Evolutionary conservation across 2,113 vertebrate species (phyloP), one percentile per base, ranked within the genome.

Genomic region (Neodontobutis hainanensis): DNA sequence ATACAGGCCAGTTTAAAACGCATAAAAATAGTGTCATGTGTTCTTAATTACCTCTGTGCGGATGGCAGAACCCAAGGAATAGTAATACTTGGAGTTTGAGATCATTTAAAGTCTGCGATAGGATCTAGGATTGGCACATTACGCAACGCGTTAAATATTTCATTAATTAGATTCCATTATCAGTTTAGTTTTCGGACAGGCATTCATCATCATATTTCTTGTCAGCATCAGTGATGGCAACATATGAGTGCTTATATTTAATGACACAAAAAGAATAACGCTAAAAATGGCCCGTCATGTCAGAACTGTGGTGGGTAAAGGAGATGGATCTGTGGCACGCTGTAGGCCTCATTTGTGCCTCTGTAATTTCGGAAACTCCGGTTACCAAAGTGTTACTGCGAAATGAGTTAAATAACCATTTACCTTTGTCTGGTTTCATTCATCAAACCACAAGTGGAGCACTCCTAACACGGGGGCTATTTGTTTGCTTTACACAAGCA

Each of bases 401-500:
- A 95, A 95, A 95, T 94, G 93, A 95, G 93, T 95, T 96, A 95
- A 96, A 95, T 93, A 95, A 92, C 93, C 94, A 96, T 96, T 96
- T 96, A 95, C 95, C 92, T 95, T 95, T 95, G 95, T 95, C 94
- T 91, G 91, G 89, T 94, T 93, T 94, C 94, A 96, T 97, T 95
- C 94, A 96, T 96, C 95, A 95, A 94, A 93, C 91, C 93, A 89
- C 95, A 95, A 96, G 94, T 95, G 92, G 91, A 92, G 91, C 92
- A 93, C 92, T 88, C 91, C 93, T 93, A 94, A 95, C 94, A 95
- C 86, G 90, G 93, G 92, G 92, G 94, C 94, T 94, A 96, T 96
- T 96, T 96, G 96, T 96, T 96, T 97, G 95, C 95, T 95, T 90
- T 95, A 95, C 93, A 95, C 94, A 94, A 94, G 94, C 95, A 97